Base-by-base conservation (phyloP, 2,888 invertebrate genomes). In the Ectemnius lituratus region DNA sequence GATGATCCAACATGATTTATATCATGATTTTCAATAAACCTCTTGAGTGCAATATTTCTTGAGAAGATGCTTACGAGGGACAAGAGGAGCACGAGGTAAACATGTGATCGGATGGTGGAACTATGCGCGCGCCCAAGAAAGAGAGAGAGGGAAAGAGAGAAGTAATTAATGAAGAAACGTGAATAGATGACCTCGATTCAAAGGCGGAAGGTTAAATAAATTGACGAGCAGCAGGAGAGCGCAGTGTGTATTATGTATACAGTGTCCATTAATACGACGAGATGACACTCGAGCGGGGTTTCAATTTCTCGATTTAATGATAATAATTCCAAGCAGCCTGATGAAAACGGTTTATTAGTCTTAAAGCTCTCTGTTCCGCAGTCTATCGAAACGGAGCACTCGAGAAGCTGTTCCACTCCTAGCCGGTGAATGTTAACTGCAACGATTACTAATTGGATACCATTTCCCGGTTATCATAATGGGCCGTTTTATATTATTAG, bases 1-100 rank as follows among this genome's bases (percentile, higher is more conserved):
- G 18, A 16, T 23, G 62, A 56, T 73, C 62, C 52, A 20, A 58
- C 6, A 27, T 20, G 75, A 74, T 64, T 60, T 64, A 52, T 60
- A 57, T 11, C 18, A 63, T 71, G 47, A 70, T 70, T 70, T 58
- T 46, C 20, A 8, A 45, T 8, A 61, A 37, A 37, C 8, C 23
- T 58, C 13, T 11, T n/a, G 11, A 37, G 45, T 13, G 18, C 61
- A 16, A 37, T 37, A 37, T 37, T 37, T 37, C 8, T 6, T 37
- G 37, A 11, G 37, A 37, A 37, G 37, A 37, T 37, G 4, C 37
- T 37, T 37, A 6, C 37, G 37, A 37, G 5, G 11, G 37, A 37
- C 8, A 37, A 37, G 37, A 37, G 37, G 1, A 37, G 37, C 37
- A 37, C 37, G 11, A 11, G 11, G 37, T 11, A 37, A 37, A 37